Evolutionary conservation across 2,113 vertebrate genomes (phyloP), one percentile per base, ranked within the genome.

Genomic region (Cynoglossus semilaevis): DNA sequence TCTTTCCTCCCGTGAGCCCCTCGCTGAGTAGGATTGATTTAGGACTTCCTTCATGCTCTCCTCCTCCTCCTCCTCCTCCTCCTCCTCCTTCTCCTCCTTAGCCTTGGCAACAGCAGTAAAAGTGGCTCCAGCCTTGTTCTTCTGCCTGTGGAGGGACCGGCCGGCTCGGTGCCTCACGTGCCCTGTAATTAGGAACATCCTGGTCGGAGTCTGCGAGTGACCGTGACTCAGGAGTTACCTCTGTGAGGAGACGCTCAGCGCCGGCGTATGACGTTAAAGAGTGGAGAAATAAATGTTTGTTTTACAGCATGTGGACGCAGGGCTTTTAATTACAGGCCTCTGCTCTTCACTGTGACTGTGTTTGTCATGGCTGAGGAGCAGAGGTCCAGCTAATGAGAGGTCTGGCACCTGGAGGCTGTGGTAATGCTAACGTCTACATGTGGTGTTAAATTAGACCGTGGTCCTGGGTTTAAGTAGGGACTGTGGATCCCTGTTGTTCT

Each of bases 1-100:
- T 63, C 65, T 67, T 71, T 85, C 79, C 84, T 61, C 53, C 74
- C 72, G 72, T 60, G 76, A 80, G 56, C 47, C 73, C 64, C 75
- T 66, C 75, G 64, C 72, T 73, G 77, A 79, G 79, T 66, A 57
- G 72, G 83, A 80, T 82, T 88, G 87, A 87, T 90, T 87, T 86
- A 88, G 76, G 73, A 77, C 80, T 87, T 88, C 86, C 86, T 88
- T 67, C 86, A 87, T 68, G 46, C 11, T 19, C 17, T 77, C 80
- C 63, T 61, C 58, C 86, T 88, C 70, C 86, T 88, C 70, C 49
- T 11, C 29, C 17, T 77, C 80, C 63, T 61, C 58, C 76, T 77
- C 60, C 40, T 76, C 74, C 38, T 11, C 29, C 17, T 77, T 81
- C 63, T 61, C 58, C 76, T 79, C 63, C 43, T 76, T 72, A 40